Evolutionary conservation across 1,140 invertebrate genomes (phyloP).

Genomic region (Zaprionus ghesquierei): DNA sequence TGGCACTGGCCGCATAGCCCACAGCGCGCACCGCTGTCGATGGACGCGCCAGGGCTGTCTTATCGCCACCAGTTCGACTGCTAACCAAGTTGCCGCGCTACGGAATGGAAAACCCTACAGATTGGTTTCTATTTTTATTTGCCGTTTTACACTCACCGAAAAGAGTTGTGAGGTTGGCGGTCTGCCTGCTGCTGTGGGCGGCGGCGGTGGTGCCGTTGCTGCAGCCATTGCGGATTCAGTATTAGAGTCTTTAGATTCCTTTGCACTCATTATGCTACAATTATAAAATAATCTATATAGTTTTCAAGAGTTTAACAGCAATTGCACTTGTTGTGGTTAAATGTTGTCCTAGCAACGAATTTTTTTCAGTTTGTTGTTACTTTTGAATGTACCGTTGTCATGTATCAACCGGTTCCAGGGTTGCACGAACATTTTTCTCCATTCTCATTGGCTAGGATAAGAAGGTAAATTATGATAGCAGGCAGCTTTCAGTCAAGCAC

Average conservation of each 20-base stretch:
- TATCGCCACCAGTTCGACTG: slow-evolving; percentile 63
- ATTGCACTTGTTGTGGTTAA: slow-evolving; percentile 18
- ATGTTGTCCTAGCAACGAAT: slow-evolving; percentile 18
- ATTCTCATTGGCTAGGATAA: no score
- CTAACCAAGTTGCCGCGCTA: slow-evolving; percentile 74
- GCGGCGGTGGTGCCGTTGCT: slow-evolving; percentile 47
- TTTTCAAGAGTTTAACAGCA: not conserved
- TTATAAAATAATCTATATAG: not conserved
- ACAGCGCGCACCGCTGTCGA: slow-evolving; percentile 98
- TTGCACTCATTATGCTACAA: slow-evolving; percentile 28
- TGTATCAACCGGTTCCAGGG: not conserved
- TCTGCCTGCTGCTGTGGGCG: slow-evolving; percentile 70
- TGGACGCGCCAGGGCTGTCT: slow-evolving; percentile 86
- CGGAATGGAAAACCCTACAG: not conserved
- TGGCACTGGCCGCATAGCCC: slow-evolving; percentile 92
- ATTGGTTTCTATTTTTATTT: not conserved
- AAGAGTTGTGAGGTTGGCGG: slow-evolving; percentile 75
- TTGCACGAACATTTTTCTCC: not conserved
- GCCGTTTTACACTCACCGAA: slow-evolving; percentile 43
- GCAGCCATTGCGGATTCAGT: not conserved
- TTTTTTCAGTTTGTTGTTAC: not conserved
- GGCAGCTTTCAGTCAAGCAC: no score
- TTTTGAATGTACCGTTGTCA: not conserved
- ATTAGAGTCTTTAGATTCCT: not conserved
- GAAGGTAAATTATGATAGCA: no score